These are phyloP conservation scores for Ptychobarbus kaznakovi DNA, from an alignment of 2,797 vertebrate species.

Conservation along the genomic window DNA sequence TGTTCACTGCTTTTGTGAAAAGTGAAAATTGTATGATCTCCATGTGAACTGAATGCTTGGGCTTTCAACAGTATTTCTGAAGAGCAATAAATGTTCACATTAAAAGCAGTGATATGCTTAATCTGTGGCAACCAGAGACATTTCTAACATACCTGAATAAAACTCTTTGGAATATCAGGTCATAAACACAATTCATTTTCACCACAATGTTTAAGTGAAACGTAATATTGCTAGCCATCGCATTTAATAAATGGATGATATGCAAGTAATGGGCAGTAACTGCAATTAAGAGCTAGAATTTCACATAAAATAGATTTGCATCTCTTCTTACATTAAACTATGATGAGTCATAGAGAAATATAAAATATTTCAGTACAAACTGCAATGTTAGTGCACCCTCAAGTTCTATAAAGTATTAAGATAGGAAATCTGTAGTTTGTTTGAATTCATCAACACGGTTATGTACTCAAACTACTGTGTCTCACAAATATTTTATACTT, in stretches of 20 bases:
- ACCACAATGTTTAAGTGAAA: neutral
- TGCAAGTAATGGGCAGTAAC: neutral
- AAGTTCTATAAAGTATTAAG: neutral
- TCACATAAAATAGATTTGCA: neutral
- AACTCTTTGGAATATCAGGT: neutral
- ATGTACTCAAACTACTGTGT: neutral
- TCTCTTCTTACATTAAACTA: neutral
- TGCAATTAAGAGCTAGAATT: neutral
- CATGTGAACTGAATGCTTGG: slow-evolving; percentile 92
- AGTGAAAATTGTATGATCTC: slow-evolving; percentile 82
- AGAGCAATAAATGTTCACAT: slow-evolving; percentile 96
- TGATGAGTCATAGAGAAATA: neutral
- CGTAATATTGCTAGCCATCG: neutral
- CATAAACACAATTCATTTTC: neutral
- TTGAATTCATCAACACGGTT: neutral
- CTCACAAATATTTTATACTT: neutral
- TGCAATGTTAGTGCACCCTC: neutral
- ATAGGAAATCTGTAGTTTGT: neutral
- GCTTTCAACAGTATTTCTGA: slow-evolving; percentile 95
- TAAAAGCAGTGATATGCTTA: slow-evolving; percentile 65
- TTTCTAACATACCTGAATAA: slow-evolving; percentile 15
- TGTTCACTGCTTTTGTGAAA: slow-evolving; percentile 90
- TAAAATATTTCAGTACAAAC: slow-evolving; percentile 14
- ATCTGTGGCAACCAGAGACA: slow-evolving; percentile 54
- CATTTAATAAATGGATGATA: neutral